Evolutionary conservation across 1,140 invertebrate genomes (phyloP).

Genomic region (Myzus persicae): DNA sequence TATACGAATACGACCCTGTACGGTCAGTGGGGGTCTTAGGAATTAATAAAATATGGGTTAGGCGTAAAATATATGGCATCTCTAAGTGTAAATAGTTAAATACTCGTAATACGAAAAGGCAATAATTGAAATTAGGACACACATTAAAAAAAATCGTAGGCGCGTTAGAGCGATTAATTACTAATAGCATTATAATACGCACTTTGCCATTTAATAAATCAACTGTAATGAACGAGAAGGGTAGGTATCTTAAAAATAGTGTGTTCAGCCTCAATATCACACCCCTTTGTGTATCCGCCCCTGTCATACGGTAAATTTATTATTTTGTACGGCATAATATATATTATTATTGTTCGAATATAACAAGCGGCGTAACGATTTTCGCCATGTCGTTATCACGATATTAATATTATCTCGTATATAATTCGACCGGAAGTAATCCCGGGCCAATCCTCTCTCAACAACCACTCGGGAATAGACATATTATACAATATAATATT

Average conservation of each 20-base stretch:
- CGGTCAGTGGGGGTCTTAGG: background rate
- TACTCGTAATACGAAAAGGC: background rate
- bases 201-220: background rate
- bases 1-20: background rate
- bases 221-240: background rate
- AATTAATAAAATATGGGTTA: background rate
- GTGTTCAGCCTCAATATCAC: background rate
- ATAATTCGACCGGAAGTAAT: constrained; percentile 16
- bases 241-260: background rate
- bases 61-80: background rate
- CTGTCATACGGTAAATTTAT: background rate
- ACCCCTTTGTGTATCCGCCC: background rate
- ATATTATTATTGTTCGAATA: background rate
- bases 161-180: background rate
- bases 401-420: background rate
- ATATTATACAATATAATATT: background rate
- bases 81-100: background rate
- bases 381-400: background rate
- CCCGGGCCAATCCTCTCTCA: background rate
- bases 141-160: background rate
- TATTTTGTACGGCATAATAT: background rate
- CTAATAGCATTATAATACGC: background rate
- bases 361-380: background rate
- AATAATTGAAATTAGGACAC: background rate
- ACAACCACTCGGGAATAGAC: background rate